Evolutionary conservation across 2,113 vertebrate species (phyloP), one percentile per base, ranked within the genome.

Genomic region (Herpailurus yagouaroundi): DNA sequence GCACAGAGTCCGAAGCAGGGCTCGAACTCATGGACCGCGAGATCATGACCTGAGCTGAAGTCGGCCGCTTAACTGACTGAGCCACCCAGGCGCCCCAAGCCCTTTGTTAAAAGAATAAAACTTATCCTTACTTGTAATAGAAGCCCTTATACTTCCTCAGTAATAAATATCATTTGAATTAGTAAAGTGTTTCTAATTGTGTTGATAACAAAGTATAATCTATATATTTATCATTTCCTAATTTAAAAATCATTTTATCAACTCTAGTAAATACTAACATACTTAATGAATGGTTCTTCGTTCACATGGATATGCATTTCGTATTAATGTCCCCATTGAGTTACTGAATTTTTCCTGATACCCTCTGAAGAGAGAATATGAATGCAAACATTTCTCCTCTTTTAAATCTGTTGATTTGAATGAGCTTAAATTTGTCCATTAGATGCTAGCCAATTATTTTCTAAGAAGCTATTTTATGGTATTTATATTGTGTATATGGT

Each of bases 241-340:
- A 85, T 83, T 89, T 96, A 89, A 92, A 89, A 74, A 87, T 92
- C 3, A n/a, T 69, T 93, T 87, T 88, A n/a, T 93, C 31, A 88
- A 38, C 36, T 66, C 4, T 80, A 50, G 27, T 85, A 38, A 91
- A 80, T 96, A 68, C 60, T 57, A 90, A 82, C 33, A 52, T 71
- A 38, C 52, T 92, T 89, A 82, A 82, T 68, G n/a, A 82, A 71
- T 55, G 25, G 23, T 57, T 97, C 60, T 64, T 79, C 23, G n/a
- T 92, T 52, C 27, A 68, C 11, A 82, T 27, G 4, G 23, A 60
- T 69, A 71, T 66, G 23, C 10, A 71, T 45, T 86, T 85, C 66
- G 6, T 92, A 64, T 57, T 87, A 74, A 31, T 69, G 8, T 81
- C 36, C 41, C 18, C 74, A 13, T 5, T 87, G 31, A 80, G 16